Conservation (phyloP, 1,140 invertebrate genomes). For the Drosophila biarmipes region DNA sequence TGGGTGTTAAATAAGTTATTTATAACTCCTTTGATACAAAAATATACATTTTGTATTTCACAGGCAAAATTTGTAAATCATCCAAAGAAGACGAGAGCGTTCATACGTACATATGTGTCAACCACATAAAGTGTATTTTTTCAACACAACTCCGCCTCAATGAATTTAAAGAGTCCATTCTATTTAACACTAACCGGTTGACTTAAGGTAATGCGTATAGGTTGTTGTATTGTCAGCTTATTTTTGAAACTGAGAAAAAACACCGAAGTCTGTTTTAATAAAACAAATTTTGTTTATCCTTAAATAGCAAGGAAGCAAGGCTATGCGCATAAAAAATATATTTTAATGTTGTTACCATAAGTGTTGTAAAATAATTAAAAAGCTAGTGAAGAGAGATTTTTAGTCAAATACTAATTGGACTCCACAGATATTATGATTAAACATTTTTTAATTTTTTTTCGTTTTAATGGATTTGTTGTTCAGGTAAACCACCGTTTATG, state of each 20-base stretch:
- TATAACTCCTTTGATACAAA: slow-evolving; percentile 27
- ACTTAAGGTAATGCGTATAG: slow-evolving; percentile 52
- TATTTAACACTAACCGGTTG: slow-evolving; percentile 21
- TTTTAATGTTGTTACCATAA: slow-evolving; percentile 56
- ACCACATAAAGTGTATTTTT: slow-evolving; percentile 66
- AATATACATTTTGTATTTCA: slow-evolving; percentile 54
- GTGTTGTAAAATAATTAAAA: slow-evolving; percentile 31
- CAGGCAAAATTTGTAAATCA: slow-evolving; percentile 78
- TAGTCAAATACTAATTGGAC: slow-evolving; percentile 30
- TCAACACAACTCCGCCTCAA: slow-evolving; percentile 56
- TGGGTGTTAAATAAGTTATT: slow-evolving; percentile 9
- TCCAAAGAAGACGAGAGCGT: slow-evolving; percentile 38
- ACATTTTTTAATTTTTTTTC: slow-evolving; percentile 7
- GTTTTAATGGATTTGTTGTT: not conserved
- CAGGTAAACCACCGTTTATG: too few species aligned
- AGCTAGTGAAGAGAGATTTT: slow-evolving; percentile 5
- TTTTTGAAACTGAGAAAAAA: slow-evolving; percentile 38
- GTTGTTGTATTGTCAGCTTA: slow-evolving; percentile 58
- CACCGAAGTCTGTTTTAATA: slow-evolving; percentile 68
- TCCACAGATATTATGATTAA: slow-evolving; percentile 1
- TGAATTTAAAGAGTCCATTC: slow-evolving; percentile 27
- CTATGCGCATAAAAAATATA: slow-evolving; percentile 61
- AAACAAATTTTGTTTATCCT: slow-evolving; percentile 54
- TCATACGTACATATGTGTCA: slow-evolving; percentile 70
- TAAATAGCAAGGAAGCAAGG: slow-evolving; percentile 62